Base-by-base conservation (phyloP, 2,888 invertebrate genomes). In the Cataglyphis rosenhaueri region DNA sequence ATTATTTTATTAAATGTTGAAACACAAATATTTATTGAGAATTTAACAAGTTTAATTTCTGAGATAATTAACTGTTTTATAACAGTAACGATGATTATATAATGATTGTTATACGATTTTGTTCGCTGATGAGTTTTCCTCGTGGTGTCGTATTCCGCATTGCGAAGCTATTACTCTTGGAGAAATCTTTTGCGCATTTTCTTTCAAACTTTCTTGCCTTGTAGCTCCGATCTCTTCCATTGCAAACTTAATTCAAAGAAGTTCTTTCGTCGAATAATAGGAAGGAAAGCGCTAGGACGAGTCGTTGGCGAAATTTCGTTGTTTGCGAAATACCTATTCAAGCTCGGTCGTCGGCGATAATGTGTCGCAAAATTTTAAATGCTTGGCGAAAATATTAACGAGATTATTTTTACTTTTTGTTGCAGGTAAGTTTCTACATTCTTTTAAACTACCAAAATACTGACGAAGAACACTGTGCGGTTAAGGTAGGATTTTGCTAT, bases 181-280 rank as follows among this genome's bases (percentile, higher is more conserved):
- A 38, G 65, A 21, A 81, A 74, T 81, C 81, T 74, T 81, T 81
- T 21, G 74, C 74, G 25, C 74, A 73, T 81, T 65, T 79, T 32
- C 48, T n/a, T 48, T 38, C 38, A 29, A 73, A 79, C 71, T 81
- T 68, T 74, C 25, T 44, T 21, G 35, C 71, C 44, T 79, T 57
- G 57, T 41, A 35, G 83, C 32, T 64, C 66, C 62, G 73, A 76
- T 76, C 12, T 65, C 61, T 65, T 32, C 55, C 10, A 68, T 44
- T 44, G 21, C 82, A 59, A 82, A 84, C 41, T 81, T 84, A 59
- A 52, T 32, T 52, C 18, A 29, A 15, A 62, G 32, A 74, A 75
- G 18, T 78, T 29, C 25, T 55, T 18, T 32, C 44, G 61, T 41
- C n/a, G 38, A 65, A 32, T 65, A 83, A 83, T 70, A 79, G 25